A percentile compares a stretch with the other conserved stretches of the same genome.
Conservation (phyloP, 2,888 invertebrate species). For the Harpagoxenus sublaevis region DNA sequence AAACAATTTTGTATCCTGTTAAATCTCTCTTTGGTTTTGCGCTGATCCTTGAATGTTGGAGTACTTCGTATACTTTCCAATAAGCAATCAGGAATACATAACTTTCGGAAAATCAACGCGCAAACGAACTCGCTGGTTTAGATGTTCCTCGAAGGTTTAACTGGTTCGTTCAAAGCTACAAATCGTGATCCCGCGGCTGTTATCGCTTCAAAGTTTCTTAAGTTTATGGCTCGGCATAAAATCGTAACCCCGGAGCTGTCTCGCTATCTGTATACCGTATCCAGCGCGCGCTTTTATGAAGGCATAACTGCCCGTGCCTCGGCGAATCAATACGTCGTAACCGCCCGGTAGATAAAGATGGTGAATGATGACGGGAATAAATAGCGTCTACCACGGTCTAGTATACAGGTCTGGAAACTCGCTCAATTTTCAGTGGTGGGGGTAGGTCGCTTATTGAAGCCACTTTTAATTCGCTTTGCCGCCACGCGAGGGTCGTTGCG, state of each 20-base stretch:
- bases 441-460: no score
- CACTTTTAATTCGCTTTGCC: no score
- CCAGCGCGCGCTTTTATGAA: conserved; percentile 36
- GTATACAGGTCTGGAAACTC: no score
- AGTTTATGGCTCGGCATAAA: conserved; percentile 32
- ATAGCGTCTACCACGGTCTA: no score
- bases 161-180: conserved; percentile 11
- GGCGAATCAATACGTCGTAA: conserved; percentile 51
- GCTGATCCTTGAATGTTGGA: background rate
- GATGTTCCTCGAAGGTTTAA: conserved; percentile 11
- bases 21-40: background rate
- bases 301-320: conserved; percentile 23
- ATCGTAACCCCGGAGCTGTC: conserved; percentile 31
- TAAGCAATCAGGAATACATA: background rate
- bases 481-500: no score
- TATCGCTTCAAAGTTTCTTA: conserved; percentile 45
- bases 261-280: conserved; percentile 1
- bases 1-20: background rate
- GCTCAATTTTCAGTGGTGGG: no score
- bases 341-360: conserved; percentile 41
- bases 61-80: background rate
- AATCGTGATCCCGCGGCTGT: conserved; percentile 26
- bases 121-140: conserved; percentile 3
- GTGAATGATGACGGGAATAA: conserved; percentile 46
- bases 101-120: conserved; percentile 1